Conservation (phyloP, 2,888 invertebrate species). For the Cephalotes varians region DNA sequence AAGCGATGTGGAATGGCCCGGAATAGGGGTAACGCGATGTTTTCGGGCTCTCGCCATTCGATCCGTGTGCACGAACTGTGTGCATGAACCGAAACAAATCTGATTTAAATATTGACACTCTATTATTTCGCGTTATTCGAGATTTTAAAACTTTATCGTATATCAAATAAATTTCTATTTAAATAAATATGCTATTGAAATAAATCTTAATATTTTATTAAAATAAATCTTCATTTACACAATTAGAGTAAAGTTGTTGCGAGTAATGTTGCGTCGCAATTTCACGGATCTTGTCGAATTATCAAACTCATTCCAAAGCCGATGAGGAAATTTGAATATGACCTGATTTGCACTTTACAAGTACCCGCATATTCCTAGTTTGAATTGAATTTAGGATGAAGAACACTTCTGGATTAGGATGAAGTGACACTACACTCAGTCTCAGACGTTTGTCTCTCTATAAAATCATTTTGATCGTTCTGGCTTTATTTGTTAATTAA, state of each 20-base stretch:
- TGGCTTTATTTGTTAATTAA: neutral
- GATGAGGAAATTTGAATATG: slow-evolving; percentile 1
- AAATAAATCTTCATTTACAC: neutral
- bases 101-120: neutral
- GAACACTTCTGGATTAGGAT: neutral
- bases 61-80: neutral
- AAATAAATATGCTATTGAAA: too few relatives aligned
- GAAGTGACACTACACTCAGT: neutral
- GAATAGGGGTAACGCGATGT: neutral
- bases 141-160: neutral
- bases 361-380: neutral
- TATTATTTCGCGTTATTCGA: neutral
- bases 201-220: too few relatives aligned
- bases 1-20: neutral
- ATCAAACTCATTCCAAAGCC: neutral
- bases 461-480: neutral
- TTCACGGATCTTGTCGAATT: neutral
- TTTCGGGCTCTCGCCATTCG: neutral
- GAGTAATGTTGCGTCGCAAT: neutral
- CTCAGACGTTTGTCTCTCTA: neutral
- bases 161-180: neutral
- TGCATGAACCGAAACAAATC: neutral
- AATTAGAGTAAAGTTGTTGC: neutral
- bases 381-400: neutral
- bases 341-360: slow-evolving; percentile 10